Evolutionary conservation across 2,113 vertebrate genomes (phyloP), one percentile per base, ranked within the genome.

Genomic region (Aix galericulata): DNA sequence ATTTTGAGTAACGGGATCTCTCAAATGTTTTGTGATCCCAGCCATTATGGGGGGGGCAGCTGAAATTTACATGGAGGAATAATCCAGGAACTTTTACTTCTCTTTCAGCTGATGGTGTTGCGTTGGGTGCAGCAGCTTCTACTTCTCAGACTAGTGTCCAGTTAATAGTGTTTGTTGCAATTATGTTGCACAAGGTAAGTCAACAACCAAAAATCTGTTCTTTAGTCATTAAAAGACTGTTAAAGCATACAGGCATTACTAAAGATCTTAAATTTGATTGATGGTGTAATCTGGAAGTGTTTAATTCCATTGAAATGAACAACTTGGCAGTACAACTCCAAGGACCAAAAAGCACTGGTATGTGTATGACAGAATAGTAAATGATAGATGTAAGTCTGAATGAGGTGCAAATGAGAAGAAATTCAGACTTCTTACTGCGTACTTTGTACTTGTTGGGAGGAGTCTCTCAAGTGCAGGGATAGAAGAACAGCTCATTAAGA

Each of bases 131-230:
- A n/a, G 99, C 99, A 74, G 99, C 99, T 96, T 99, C 99, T 27
- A 99, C 99, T 53, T 99, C 99, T 86, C 99, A 99, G 96, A 99
- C 99, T 58, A 99, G 99, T 40, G 99, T 99, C 91, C 99, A 99
- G 93, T 98, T 99, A 95, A 99, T 99, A 89, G 99, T 99, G 26
- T 99, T 99, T 89, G 99, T 99, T 91, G 99, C 99, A 0, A 99
- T 99, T 91, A 99, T 99, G 99, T 97, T 99, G 84, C 99, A 99
- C 95, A 99, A 99, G 99, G 99, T 99, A 98, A 97, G 97, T 79
- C 32, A 40, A 58, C 15, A 44, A 69, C 23, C 11, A 56, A 50
- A 95, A 91, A 31, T n/a, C 3, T 4, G 23, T 69, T 4, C 3
- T 71, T 63, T 73, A 29, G 58, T 88, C 32, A 89, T 85, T 44